These are phyloP conservation scores for Netelia virgata DNA, from an alignment of 2,888 invertebrate genomes.

Conservation along the genomic window DNA sequence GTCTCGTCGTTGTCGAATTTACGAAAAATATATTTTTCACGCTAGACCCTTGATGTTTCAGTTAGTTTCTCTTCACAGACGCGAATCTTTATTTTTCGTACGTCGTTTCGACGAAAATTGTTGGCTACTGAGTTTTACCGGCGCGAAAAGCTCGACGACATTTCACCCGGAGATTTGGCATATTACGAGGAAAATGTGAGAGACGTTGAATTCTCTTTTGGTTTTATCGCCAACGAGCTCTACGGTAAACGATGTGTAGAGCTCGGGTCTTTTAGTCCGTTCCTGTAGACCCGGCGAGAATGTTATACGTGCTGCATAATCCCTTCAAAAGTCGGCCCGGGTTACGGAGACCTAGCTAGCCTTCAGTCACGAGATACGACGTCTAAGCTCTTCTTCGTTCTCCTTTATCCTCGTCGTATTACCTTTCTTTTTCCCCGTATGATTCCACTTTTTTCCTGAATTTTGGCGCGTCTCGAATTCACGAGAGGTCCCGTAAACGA, in stretches of 20 bases:
- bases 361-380: slow-evolving; percentile 44
- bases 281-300: slow-evolving; percentile 26
- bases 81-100: not conserved
- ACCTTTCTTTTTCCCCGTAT: not conserved
- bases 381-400: slow-evolving; percentile 38
- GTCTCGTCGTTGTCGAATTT: not conserved
- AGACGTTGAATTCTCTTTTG: slow-evolving; percentile 12
- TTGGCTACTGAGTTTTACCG: slow-evolving; percentile 8
- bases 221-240: slow-evolving; percentile 36
- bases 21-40: no score
- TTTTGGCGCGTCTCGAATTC: slow-evolving; percentile 31
- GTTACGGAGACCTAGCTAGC: slow-evolving; percentile 18
- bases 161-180: slow-evolving; percentile 30
- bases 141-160: slow-evolving; percentile 14
- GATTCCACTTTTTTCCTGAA: slow-evolving; percentile 18
- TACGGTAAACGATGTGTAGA: slow-evolving; percentile 46
- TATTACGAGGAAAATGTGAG: slow-evolving; percentile 19
- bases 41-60: no score
- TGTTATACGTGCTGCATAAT: slow-evolving; percentile 51
- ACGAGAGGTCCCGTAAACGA: slow-evolving; percentile 9
- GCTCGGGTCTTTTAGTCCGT: slow-evolving; percentile 14
- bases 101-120: not conserved
- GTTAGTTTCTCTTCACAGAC: not conserved
- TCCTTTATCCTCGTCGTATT: not conserved
- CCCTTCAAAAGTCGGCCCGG: slow-evolving; percentile 44